Evolutionary conservation across 2,113 vertebrate species (phyloP), one percentile per base, ranked within the genome.

Genomic region (Sylvia atricapilla): DNA sequence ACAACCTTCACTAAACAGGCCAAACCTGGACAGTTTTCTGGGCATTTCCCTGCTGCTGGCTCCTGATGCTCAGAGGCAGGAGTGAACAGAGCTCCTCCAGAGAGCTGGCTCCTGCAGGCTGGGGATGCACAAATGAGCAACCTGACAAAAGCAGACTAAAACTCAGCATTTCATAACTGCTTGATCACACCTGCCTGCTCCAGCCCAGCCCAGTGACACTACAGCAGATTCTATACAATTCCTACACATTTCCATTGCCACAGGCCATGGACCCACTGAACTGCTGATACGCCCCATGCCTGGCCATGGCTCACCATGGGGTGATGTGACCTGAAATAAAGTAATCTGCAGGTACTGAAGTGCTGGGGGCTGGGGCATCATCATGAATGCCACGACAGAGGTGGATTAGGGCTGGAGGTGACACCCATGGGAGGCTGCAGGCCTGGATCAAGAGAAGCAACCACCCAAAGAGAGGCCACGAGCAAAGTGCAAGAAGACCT

Each of bases 61-160:
- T 70, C 7, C 69, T 66, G 22, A 7, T 2, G 59, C 49, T 87
- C 68, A 46, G 58, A 63, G 60, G 15, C 2, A 3, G 1, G 1
- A 10, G 39, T 37, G 49, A 37, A 7, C 10, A 27, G 49, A 81
- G 15, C 35, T 69, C 23, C 59, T 55, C 25, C 64, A 62, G 69
- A 63, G 15, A 7, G 28, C 24, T 2, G 0, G 15, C n/a, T 79
- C 4, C 50, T 27, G 13, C 0, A 0, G 16, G 24, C 55, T 17
- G 31, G 56, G 60, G 46, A 69, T 0, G 0, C 25, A 59, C 50
- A 47, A 69, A n/a, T 4, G 5, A 75, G 14, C 3, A 13, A 31
- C 47, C 11, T 7, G 5, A 23, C 43, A 20, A 68, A 77, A 94
- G 24, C 3, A 18, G 35, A 13, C 33, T 78, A 49, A 87, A 84